Conservation (phyloP, 2,888 invertebrate genomes). For the Tigriopus californicus region DNA sequence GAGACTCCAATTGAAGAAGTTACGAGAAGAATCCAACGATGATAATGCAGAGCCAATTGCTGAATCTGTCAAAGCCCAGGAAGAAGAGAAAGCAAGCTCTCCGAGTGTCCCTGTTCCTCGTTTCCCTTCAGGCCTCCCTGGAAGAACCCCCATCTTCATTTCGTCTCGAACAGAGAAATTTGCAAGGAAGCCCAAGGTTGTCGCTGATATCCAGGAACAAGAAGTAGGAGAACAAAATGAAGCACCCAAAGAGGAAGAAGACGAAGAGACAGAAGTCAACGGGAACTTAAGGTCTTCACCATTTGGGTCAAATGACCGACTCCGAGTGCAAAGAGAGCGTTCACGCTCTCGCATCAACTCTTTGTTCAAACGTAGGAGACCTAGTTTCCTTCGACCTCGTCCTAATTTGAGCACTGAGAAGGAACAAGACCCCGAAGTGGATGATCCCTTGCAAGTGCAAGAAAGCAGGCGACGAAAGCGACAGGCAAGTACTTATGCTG, state of each 20-base stretch:
- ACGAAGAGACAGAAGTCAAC: background rate
- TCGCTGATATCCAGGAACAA: background rate
- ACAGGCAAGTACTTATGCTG: conserved; percentile 9
- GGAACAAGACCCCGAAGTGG: background rate
- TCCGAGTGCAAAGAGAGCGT: conserved; percentile 2
- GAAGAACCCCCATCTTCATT: conserved; percentile 13
- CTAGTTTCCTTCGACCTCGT: background rate
- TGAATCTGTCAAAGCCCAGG: background rate
- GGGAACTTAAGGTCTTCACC: background rate
- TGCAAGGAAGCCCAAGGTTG: background rate
- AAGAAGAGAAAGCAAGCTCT: background rate
- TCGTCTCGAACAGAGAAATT: conserved; percentile 7
- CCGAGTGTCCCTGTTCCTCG: background rate
- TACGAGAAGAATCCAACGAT: background rate
- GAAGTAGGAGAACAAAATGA: background rate
- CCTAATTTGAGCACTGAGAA: background rate
- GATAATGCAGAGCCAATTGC: background rate
- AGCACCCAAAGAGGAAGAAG: background rate
- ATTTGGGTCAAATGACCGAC: background rate
- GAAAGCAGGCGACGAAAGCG: conserved; percentile 4
- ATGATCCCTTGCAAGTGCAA: background rate
- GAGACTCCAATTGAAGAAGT: background rate
- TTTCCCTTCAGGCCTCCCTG: background rate
- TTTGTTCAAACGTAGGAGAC: background rate
- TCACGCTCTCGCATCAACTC: conserved; percentile 10